Evolutionary conservation across 2,113 vertebrate species (phyloP).

Genomic region (Gallinago jamesoni): DNA sequence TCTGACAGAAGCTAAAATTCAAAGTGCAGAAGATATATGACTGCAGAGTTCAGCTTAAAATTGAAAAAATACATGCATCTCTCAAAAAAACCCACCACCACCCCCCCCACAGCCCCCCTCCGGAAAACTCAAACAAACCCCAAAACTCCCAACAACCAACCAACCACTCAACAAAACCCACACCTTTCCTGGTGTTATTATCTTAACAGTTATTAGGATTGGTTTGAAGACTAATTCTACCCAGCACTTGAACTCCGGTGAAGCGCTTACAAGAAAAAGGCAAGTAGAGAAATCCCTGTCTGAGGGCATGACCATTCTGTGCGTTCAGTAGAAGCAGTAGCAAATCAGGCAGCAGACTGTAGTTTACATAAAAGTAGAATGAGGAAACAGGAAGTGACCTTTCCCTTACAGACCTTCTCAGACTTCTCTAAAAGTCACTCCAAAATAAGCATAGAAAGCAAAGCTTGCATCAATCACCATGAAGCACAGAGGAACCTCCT

Average conservation of each 20-base stretch:
- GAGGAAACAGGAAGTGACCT: not conserved
- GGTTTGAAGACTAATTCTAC: not conserved
- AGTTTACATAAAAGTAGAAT: not conserved
- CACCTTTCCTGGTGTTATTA: not conserved
- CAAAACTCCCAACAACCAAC: not conserved
- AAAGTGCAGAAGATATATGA: not conserved
- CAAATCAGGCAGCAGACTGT: not conserved
- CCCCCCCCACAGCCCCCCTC: no score
- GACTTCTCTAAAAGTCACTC: not conserved
- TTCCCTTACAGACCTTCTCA: not conserved
- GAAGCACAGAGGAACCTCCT: not conserved
- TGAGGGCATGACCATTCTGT: not conserved
- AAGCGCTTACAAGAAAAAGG: not conserved
- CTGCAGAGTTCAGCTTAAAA: not conserved
- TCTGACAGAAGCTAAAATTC: not conserved
- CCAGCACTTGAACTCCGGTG: not conserved
- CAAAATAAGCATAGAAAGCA: conserved; percentile 18
- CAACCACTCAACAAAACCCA: not conserved
- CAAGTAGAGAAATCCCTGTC: not conserved
- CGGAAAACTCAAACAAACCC: not conserved
- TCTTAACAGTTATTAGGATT: not conserved
- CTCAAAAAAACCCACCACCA: not conserved
- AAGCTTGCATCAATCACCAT: not conserved
- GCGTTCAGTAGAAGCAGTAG: not conserved
- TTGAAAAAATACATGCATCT: not conserved